phyloP scores from a whole-genome alignment of 2,888 invertebrate species.

The Leptura quadrifasciata region DNA sequence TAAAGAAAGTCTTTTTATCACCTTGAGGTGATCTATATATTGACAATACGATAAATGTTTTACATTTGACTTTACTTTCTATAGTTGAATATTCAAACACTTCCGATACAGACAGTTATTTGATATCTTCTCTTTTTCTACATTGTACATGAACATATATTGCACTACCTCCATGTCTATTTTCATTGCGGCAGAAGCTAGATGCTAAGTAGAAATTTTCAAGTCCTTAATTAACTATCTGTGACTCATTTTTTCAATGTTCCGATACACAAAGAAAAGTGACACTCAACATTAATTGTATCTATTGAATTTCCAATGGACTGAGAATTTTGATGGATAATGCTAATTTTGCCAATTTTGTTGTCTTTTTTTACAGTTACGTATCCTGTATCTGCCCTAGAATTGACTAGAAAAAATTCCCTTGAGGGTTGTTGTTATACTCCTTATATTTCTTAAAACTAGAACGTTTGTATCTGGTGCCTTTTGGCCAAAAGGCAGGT shows the following conservation, averaged over 20 bases:
- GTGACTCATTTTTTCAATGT: neutral
- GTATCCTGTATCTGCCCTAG: no score
- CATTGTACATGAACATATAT: neutral
- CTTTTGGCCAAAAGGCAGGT: no score
- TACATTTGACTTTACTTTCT: neutral
- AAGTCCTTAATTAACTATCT: constrained; percentile 1
- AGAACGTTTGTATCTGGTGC: no score
- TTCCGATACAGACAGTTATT: neutral
- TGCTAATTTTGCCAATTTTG: no score
- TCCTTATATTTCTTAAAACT: no score
- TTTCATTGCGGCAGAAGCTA: constrained; percentile 17
- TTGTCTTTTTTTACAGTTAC: no score
- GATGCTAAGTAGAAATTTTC: constrained; percentile 9
- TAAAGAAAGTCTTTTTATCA: neutral
- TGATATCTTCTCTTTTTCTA: neutral
- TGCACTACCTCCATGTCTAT: constrained; percentile 14
- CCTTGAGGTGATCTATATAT: constrained; percentile 8
- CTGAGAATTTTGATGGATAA: neutral
- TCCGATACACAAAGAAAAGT: constrained; percentile 12
- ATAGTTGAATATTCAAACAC: no score
- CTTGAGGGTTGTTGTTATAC: no score
- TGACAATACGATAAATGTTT: constrained; percentile 13
- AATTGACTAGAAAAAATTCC: no score
- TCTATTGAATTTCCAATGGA: neutral
- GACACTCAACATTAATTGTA: constrained; percentile 5